Percentiles rank a stretch among this genome's conserved stretches.
These are phyloP conservation scores for Scomber scombrus DNA, from an alignment of 2,113 vertebrate genomes.

Conservation along the genomic window DNA sequence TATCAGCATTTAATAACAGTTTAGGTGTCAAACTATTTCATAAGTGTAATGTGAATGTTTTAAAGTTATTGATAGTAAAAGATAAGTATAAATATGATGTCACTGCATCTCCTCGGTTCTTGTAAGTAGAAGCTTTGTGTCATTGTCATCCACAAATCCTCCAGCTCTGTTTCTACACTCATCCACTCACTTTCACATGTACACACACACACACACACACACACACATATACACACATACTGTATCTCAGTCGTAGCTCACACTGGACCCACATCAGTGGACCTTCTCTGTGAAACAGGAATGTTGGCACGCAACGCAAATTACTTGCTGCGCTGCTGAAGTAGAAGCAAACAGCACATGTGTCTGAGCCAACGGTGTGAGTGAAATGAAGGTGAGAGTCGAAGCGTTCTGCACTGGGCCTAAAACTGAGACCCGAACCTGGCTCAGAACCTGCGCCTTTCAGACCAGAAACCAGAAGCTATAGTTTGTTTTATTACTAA, in stretches of 20 bases:
- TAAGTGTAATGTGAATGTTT: too few species aligned
- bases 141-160: not conserved
- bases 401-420: not conserved
- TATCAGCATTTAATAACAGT: too few species aligned
- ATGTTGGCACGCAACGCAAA: constrained; percentile 65
- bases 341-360: constrained; percentile 45
- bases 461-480: too few species aligned
- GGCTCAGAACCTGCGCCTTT: too few species aligned
- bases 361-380: constrained; percentile 39
- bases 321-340: constrained; percentile 53
- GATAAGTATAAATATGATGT: not conserved
- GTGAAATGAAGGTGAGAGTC: constrained; percentile 40
- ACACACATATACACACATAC: not conserved
- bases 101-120: too few species aligned
- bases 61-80: too few species aligned
- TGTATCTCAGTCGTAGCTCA: constrained; percentile 25
- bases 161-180: not conserved
- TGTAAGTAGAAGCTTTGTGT: too few species aligned
- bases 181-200: too few species aligned
- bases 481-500: too few species aligned
- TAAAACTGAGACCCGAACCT: too few species aligned
- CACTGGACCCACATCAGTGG: constrained; percentile 62
- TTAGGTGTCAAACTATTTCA: too few species aligned
- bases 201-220: too few species aligned
- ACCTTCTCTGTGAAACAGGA: constrained; percentile 66